Base-by-base conservation (phyloP, 2,888 invertebrate genomes). In the Microplitis manilae region DNA sequence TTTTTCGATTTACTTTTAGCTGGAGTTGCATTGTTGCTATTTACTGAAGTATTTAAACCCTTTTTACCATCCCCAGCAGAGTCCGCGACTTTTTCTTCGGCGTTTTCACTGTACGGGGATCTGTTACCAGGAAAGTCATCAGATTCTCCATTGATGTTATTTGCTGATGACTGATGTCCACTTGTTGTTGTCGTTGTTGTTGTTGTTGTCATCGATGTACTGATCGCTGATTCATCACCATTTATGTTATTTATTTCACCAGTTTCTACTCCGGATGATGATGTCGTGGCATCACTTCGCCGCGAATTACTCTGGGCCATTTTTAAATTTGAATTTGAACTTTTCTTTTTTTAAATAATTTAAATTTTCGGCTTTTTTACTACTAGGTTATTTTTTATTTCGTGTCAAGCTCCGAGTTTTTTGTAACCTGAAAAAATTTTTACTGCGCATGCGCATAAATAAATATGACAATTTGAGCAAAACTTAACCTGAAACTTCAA, bases 1-100 rank as follows among this genome's bases (percentile, higher is more conserved):
- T 94, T 93, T 86, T 94, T 95, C 0, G 91, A 90, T 85, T 92
- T 93, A 72, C 78, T 83, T 60, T 80, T 79, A 40, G 81, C 81
- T 68, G 79, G 79, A 2, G 82, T 83, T 1, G 81, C 79, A 38
- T 83, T 82, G 40, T 83, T 86, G 39, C 82, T 79, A 61, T 80
- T 83, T 15, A 80, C 67, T 1, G 69, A 75, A 5, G 80, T 70
- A 61, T 76, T 79, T 30, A 30, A 30, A 30, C 30, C 30, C 30
- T 80, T 83, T 79, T 88, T 89, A n/a, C 89, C 88, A 1, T 30
- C 30, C 2, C 83, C 82, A 2, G 80, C 78, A 0, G 84, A 81
- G 71, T 89, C 89, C 2, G 84, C 79, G n/a, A 77, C 77, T 77
- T 89, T 89, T 64, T 89, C 89, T 61, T 88, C 86, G 40, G 50